phyloP scores from a whole-genome alignment of 1,140 invertebrate species.

The Neodiprion fabricii region DNA sequence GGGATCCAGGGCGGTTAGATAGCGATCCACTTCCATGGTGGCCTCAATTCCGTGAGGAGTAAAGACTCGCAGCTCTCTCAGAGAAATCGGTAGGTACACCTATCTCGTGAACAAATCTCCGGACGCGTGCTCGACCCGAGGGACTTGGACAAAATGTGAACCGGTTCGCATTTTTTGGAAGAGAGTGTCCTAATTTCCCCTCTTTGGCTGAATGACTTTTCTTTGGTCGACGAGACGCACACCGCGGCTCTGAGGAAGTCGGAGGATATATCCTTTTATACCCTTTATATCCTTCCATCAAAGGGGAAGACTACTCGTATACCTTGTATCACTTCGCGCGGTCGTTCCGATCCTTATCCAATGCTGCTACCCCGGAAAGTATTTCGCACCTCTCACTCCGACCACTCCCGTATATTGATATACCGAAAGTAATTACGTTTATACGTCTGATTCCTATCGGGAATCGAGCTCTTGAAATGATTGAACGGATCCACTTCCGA shows the following conservation, averaged over 20 bases:
- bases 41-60: no score
- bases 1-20: not conserved
- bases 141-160: not conserved
- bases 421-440: no score
- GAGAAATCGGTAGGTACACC: not conserved
- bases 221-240: not conserved
- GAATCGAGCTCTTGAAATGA: no score
- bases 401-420: no score
- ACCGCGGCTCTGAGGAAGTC: not conserved
- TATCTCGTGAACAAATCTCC: not conserved
- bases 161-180: not conserved
- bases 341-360: no score
- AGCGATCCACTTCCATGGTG: no score
- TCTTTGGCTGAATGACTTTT: not conserved
- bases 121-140: not conserved
- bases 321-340: no score
- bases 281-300: not conserved
- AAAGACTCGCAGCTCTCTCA: not conserved
- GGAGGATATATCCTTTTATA: not conserved
- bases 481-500: no score
- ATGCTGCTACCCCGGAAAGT: no score
- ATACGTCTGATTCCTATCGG: no score
- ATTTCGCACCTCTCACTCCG: no score
- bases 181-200: not conserved
- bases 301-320: not conserved